Conservation (phyloP, 1,140 invertebrate species). For the Pentalonia nigronervosa region DNA sequence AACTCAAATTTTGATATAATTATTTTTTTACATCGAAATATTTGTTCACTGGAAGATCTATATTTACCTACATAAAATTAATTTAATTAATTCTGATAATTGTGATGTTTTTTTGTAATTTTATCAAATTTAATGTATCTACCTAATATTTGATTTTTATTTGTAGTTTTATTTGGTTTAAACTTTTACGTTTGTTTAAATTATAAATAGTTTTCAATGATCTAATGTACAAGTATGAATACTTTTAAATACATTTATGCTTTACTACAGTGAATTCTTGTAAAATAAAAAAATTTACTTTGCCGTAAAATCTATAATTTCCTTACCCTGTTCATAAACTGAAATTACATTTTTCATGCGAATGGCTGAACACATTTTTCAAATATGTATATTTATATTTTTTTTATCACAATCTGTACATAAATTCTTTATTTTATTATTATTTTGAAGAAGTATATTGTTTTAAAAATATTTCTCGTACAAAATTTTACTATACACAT, state of each 20-base stretch:
- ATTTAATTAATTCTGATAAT: not conserved
- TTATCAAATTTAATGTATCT: too few species aligned
- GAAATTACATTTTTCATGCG: not conserved
- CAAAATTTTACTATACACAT: not conserved
- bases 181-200: not conserved
- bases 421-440: constrained; percentile 14
- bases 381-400: not conserved
- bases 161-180: not conserved
- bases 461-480: not conserved
- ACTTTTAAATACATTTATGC: not conserved
- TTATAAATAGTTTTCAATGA: not conserved
- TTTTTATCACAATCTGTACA: not conserved
- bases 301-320: not conserved
- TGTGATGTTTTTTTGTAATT: too few species aligned
- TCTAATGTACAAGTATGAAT: not conserved
- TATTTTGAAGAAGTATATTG: not conserved
- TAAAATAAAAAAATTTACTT: not conserved
- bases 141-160: not conserved
- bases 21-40: not conserved
- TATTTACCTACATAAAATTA: not conserved
- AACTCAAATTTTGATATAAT: not conserved
- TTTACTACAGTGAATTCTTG: not conserved
- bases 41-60: not conserved
- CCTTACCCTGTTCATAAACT: not conserved
- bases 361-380: not conserved